These are phyloP conservation scores for Macaria notata DNA, from an alignment of 2,888 invertebrate genomes.

Conservation along the genomic window DNA sequence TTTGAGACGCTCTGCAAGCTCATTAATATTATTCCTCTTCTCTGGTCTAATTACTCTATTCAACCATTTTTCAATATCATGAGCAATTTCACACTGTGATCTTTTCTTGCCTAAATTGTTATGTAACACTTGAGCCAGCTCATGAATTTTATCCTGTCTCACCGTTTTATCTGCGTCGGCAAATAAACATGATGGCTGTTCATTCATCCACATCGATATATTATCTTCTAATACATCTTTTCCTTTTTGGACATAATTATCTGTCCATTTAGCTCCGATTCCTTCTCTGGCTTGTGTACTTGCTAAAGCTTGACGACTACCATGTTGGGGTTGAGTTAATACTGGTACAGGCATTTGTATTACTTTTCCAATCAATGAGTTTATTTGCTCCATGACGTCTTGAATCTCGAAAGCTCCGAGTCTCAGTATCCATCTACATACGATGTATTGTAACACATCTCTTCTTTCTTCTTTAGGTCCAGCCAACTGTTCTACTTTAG, in stretches of 20 bases:
- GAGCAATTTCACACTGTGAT: conserved; percentile 37
- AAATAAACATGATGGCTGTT: conserved; percentile 48
- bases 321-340: conserved; percentile 45
- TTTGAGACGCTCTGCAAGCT: conserved; percentile 43
- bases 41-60: conserved; percentile 39
- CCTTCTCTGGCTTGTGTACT: conserved; percentile 35
- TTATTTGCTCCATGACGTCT: conserved; percentile 40
- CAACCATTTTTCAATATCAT: conserved; percentile 47
- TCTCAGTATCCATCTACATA: conserved; percentile 49
- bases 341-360: conserved; percentile 39
- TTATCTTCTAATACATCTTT: conserved; percentile 52
- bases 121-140: conserved; percentile 45
- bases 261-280: conserved; percentile 24
- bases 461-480: conserved; percentile 35
- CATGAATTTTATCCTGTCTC: conserved; percentile 41
- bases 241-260: conserved; percentile 38
- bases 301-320: conserved; percentile 46
- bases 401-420: conserved; percentile 44
- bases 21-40: conserved; percentile 37
- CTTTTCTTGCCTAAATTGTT: conserved; percentile 38
- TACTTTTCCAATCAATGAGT: conserved; percentile 37
- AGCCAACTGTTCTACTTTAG: conserved; percentile 44
- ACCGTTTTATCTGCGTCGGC: conserved; percentile 29
- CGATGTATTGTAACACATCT: conserved; percentile 39
- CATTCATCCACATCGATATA: conserved; percentile 57